A percentile compares a stretch with the other conserved stretches of the same genome.
These are phyloP conservation scores for Odocoileus virginianus DNA, from an alignment of 2,113 vertebrate genomes.

Conservation along the genomic window DNA sequence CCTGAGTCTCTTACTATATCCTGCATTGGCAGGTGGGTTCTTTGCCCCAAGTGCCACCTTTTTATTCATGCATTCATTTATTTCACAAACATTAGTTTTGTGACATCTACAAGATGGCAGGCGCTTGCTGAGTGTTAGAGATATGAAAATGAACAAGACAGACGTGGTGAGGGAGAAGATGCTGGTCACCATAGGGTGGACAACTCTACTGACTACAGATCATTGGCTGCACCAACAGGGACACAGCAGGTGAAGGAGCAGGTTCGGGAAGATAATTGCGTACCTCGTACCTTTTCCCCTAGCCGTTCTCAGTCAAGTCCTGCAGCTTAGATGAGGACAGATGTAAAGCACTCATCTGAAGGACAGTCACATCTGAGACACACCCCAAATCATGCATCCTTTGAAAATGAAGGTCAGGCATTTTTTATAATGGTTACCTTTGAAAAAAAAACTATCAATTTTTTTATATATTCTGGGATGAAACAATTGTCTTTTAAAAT, in stretches of 20 bases:
- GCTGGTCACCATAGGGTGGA: accelerated
- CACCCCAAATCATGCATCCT: not conserved
- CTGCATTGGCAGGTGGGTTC: not conserved
- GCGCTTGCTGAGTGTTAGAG: not conserved
- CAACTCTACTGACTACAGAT: accelerated
- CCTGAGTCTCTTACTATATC: not conserved
- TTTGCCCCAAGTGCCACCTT: not conserved
- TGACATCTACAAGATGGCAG: not conserved
- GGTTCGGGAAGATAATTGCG: too few relatives aligned
- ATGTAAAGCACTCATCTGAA: not conserved
- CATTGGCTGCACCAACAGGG: not conserved
- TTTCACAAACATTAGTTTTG: not conserved
- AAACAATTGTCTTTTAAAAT: not conserved
- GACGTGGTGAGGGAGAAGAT: not conserved
- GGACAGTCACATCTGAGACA: not conserved
- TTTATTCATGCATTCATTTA: not conserved
- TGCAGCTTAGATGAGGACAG: not conserved
- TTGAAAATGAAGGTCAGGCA: not conserved
- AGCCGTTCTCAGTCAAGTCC: not conserved
- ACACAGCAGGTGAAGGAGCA: not conserved
- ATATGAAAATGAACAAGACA: not conserved
- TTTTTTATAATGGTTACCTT: not conserved
- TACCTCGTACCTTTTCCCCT: not conserved
- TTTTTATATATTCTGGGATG: not conserved
- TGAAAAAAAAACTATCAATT: not conserved